Conservation (phyloP, 23 tunicate genomes). For the Clavelina lepadiformis region DNA sequence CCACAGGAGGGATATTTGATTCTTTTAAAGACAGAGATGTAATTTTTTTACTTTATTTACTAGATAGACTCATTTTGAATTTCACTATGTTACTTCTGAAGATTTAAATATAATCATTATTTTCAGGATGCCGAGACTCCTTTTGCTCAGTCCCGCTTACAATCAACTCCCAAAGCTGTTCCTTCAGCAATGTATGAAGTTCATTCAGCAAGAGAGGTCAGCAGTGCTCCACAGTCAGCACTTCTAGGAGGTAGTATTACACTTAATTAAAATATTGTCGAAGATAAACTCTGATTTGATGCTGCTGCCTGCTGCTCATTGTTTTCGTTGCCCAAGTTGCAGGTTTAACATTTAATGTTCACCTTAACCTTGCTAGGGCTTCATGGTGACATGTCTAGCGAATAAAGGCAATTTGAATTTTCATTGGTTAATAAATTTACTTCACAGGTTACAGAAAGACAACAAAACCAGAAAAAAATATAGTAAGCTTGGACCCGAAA, state of each 20-base stretch:
- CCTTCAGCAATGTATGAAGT: neutral
- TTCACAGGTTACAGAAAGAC: neutral
- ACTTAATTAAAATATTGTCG: too few relatives aligned
- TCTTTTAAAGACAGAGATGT: neutral
- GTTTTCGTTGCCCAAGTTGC: too few relatives aligned
- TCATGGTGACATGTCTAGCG: too few relatives aligned
- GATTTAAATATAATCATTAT: neutral
- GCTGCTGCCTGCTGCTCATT: too few relatives aligned
- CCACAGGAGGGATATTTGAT: neutral
- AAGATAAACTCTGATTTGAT: too few relatives aligned
- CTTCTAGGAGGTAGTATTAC: too few relatives aligned
- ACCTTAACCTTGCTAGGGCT: too few relatives aligned
- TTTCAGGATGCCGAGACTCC: constrained; percentile 2
- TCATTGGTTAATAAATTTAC: neutral
- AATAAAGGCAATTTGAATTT: too few relatives aligned
- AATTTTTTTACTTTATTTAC: neutral
- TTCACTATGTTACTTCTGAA: neutral
- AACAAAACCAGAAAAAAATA: neutral
- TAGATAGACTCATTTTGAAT: too few relatives aligned
- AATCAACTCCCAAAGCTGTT: neutral
- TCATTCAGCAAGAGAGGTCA: neutral
- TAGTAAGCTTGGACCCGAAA: constrained; percentile 9
- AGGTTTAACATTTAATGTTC: too few relatives aligned
- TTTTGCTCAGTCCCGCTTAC: neutral
- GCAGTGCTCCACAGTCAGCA: neutral